Percentiles rank a stretch among this genome's conserved stretches.
phyloP scores from a whole-genome alignment of 2,888 invertebrate genomes.

The Coenonympha arcania region DNA sequence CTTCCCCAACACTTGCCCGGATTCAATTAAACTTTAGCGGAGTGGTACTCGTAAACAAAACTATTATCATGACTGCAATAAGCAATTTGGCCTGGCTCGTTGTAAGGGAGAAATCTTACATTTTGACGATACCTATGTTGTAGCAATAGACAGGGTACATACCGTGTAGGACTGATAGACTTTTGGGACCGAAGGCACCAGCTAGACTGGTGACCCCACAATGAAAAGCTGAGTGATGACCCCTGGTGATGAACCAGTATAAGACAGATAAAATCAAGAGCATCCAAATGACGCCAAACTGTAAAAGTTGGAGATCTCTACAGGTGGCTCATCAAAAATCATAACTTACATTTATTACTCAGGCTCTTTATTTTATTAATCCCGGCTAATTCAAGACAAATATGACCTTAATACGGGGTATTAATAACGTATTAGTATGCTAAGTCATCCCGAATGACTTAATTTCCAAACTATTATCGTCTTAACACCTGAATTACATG shows the following conservation, averaged over 20 bases:
- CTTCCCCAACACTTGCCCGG: slow-evolving; percentile 40
- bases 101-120: not conserved
- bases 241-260: too few relatives aligned
- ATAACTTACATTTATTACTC: too few relatives aligned
- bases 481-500: slow-evolving; percentile 62
- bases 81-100: not conserved
- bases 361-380: not conserved
- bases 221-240: too few relatives aligned
- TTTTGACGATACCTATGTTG: too few relatives aligned
- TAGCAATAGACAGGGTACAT: not conserved
- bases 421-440: slow-evolving; percentile 31
- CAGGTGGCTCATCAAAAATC: too few relatives aligned
- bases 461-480: slow-evolving; percentile 55
- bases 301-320: too few relatives aligned
- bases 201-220: too few relatives aligned
- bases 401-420: slow-evolving; percentile 1
- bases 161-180: not conserved
- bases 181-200: too few relatives aligned
- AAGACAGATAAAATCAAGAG: too few relatives aligned
- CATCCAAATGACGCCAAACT: too few relatives aligned
- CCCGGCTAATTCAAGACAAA: not conserved
- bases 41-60: slow-evolving; percentile 62
- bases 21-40: slow-evolving; percentile 72
- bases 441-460: slow-evolving; percentile 49
- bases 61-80: slow-evolving; percentile 25